Evolutionary conservation across 1,140 invertebrate genomes (phyloP).

Genomic region (Galleria mellonella): DNA sequence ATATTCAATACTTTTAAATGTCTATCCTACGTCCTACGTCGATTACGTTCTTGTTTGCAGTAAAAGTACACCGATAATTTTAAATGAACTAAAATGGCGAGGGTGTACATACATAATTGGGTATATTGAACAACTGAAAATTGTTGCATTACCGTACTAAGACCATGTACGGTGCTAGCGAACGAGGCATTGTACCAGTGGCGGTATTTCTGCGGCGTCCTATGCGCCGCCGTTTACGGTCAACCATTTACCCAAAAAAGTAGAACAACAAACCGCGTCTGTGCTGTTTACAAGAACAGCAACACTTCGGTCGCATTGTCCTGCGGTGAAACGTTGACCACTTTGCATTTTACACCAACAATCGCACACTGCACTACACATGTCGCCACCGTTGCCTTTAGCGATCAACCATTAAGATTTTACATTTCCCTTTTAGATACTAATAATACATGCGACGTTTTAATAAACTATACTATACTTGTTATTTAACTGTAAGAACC

Average conservation of each 20-base stretch:
- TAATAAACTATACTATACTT: no score
- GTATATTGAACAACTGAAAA: conserved; percentile 41
- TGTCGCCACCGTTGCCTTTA: conserved; percentile 17
- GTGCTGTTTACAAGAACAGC: conserved; percentile 62
- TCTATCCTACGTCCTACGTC: conserved; percentile 19
- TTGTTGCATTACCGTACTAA: conserved; percentile 36
- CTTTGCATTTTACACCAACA: conserved; percentile 68
- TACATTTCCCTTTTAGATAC: conserved; percentile 38
- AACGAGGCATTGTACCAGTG: conserved; percentile 53
- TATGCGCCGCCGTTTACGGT: conserved; percentile 61
- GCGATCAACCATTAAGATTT: no score
- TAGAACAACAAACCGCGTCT: conserved; percentile 61
- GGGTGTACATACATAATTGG: conserved; percentile 21
- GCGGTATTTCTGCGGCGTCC: conserved; percentile 58
- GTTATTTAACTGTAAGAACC: no score
- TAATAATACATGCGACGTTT: conserved; percentile 2
- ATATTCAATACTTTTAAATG: not conserved
- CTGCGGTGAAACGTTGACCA: conserved; percentile 55
- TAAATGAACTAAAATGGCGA: conserved; percentile 32
- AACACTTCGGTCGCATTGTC: conserved; percentile 64
- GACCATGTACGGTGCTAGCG: conserved; percentile 47
- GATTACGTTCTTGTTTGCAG: conserved; percentile 13
- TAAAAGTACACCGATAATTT: conserved; percentile 29
- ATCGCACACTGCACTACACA: no score
- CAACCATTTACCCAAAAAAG: conserved; percentile 67